These are phyloP conservation scores for Intellagama lesueurii DNA, from an alignment of 2,797 vertebrate species.

Conservation along the genomic window DNA sequence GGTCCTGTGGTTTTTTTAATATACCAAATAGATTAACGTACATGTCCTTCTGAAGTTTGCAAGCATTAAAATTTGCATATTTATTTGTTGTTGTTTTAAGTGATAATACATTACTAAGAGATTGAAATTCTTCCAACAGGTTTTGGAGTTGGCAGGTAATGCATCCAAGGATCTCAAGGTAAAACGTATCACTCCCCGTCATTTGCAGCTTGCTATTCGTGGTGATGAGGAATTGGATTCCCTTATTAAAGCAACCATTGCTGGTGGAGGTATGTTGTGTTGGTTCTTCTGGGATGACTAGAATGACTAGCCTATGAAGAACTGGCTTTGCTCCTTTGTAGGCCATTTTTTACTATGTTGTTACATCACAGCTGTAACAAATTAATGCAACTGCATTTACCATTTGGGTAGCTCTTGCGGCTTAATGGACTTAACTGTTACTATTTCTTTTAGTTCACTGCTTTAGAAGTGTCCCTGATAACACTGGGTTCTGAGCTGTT, in stretches of 20 bases:
- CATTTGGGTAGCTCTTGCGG: not conserved
- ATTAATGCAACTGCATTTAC: not conserved
- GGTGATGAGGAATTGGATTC: conserved; percentile 97
- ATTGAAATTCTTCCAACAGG: conserved; percentile 74
- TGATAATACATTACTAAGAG: not conserved
- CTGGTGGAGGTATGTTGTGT: conserved; percentile 87
- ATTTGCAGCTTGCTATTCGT: conserved; percentile 96
- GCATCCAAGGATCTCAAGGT: conserved; percentile 98
- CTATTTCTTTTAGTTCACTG: not conserved
- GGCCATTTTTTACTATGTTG: not conserved
- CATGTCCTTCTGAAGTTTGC: not conserved
- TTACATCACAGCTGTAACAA: not conserved
- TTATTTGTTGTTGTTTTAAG: not conserved
- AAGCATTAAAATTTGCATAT: not conserved
- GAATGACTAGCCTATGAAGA: not conserved
- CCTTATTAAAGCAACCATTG: conserved; percentile 96
- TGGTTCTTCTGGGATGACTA: not conserved
- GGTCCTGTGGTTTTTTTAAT: not conserved
- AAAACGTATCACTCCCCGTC: conserved; percentile 95
- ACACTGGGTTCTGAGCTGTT: not conserved
- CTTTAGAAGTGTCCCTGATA: not conserved
- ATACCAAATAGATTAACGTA: not conserved
- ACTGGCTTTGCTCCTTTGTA: not conserved
- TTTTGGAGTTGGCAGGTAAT: conserved; percentile 96
- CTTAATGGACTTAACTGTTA: not conserved